Base-by-base conservation (phyloP, 2,797 vertebrate genomes). In the Tragopan temminckii region DNA sequence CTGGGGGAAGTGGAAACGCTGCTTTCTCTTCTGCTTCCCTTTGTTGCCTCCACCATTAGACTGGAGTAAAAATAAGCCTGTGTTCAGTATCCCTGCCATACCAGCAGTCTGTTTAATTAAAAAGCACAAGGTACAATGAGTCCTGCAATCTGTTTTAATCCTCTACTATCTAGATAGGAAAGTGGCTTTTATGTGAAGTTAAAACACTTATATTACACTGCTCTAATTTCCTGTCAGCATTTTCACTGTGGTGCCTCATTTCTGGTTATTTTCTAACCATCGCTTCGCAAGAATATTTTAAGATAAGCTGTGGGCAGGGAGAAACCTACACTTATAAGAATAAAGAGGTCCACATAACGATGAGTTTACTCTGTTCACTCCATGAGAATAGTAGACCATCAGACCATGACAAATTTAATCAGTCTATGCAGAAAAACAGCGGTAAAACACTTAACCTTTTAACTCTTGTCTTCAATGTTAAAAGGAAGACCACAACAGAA, bases 121-220 rank as follows among this genome's bases (percentile, higher is more conserved):
- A 95, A 94, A 91, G 55, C 72, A 74, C 50, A 94, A 96, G 91
- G 94, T 85, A 96, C 93, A 94, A 84, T 80, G 89, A 89, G 27
- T 59, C 63, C 63, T 81, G 80, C 79, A 95, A 89, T 90, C 94
- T 93, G 82, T 94, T 95, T 91, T 67, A 85, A 88, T 92, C 89
- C 90, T 69, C 31, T 25, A 53, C 36, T 80, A 83, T 42, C 79
- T 66, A 62, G 8, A 33, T 11, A 88, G 67, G 42, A 80, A 63
- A 87, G 75, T 71, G 52, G 62, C 40, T 89, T 92, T 89, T 38
- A 80, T 81, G 77, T 79, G 80, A 82, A 52, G 38, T 84, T 86
- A 87, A 74, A 92, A 43, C 78, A 92, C 63, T 87, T 80, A 11
- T 13, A 84, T 66, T 72, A 59, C 52, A 80, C 33, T 48, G 36